Base-by-base conservation (phyloP, 2,113 vertebrate genomes). In the Sakesphorus luctuosus region DNA sequence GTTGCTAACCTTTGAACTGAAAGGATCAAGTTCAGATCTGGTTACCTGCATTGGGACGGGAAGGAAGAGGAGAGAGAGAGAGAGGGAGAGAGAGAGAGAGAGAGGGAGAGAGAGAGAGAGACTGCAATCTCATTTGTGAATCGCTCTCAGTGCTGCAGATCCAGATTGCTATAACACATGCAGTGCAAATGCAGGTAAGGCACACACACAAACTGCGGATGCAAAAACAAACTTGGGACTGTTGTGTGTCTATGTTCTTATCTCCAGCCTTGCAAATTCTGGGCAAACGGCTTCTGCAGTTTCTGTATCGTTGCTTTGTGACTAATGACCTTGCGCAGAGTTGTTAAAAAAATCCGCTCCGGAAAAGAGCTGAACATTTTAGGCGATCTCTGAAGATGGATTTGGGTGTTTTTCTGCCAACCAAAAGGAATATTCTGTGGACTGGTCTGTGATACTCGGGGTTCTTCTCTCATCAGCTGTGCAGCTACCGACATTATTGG, bases 41-140 rank as follows among this genome's bases (percentile, higher is more conserved):
- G 98, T 99, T 99, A 98, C 98, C 98, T 96, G 98, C 97, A 96
- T 97, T 97, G 98, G 98, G 97, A 98, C 97, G 95, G 95, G 80
- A 87, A 96, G 92, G 80, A 82, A 95, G 97, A 94, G 71, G 63
- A 78, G 89, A 88, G 84, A 80, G 96, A 63, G 50, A 31, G 96
- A 92, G 97, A 84, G 97, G 97, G 98, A 98, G 95, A 52, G 91
- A 65, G 96, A 93, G 98, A 88, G 98, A 98, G 98, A 98, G 50
- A 31, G 96, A 92, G 97, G 82, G 97, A 97, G 98, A 98, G 95
- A 52, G 91, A 65, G 96, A 93, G 98, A 88, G 98, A 98, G 98
- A 98, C 99, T 98, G 99, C 99, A 99, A 99, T 99, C 99, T 99
- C 98, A 98, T 99, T 99, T 99, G 98, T 97, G 99, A 98, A 98